Conservation (phyloP, 2,888 invertebrate species). For the Mongoloraphidia duomilia region DNA sequence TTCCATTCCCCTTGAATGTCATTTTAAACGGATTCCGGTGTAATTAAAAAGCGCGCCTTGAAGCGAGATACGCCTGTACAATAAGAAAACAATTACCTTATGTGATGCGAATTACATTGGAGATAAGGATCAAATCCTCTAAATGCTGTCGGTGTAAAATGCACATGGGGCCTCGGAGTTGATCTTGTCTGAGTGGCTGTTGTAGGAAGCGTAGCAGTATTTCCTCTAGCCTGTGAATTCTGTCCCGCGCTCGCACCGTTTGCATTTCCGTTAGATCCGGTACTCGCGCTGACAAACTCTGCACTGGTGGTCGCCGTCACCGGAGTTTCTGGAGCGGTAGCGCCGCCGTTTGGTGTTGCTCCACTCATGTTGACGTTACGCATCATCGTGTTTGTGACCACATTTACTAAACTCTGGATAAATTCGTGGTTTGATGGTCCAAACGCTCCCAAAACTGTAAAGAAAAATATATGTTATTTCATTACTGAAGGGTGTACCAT, state of each 20-base stretch:
- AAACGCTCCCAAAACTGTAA: background rate
- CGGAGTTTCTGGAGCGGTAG: background rate
- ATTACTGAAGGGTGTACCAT: no score
- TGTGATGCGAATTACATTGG: conserved; percentile 58
- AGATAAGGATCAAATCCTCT: conserved; percentile 51
- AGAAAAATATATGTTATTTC: no score
- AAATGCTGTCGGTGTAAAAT: conserved; percentile 41
- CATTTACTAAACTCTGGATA: conserved; percentile 2
- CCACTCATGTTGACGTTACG: conserved; percentile 1
- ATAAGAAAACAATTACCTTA: conserved; percentile 20
- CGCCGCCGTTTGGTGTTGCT: background rate
- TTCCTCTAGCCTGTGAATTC: conserved; percentile 39
- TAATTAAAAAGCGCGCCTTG: conserved; percentile 6
- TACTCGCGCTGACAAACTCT: conserved; percentile 9
- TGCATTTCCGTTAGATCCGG: conserved; percentile 12
- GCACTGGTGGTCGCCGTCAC: conserved; percentile 8
- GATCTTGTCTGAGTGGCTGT: conserved; percentile 56
- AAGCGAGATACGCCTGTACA: background rate
- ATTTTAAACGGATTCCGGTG: no score
- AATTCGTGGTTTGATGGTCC: background rate
- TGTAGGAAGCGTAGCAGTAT: conserved; percentile 53
- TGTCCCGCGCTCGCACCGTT: conserved; percentile 22
- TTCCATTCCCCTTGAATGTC: no score
- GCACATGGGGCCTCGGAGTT: conserved; percentile 52
- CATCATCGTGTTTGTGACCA: conserved; percentile 5